Conservation (phyloP, 2,888 invertebrate genomes). For the Drosophila paranaensis region DNA sequence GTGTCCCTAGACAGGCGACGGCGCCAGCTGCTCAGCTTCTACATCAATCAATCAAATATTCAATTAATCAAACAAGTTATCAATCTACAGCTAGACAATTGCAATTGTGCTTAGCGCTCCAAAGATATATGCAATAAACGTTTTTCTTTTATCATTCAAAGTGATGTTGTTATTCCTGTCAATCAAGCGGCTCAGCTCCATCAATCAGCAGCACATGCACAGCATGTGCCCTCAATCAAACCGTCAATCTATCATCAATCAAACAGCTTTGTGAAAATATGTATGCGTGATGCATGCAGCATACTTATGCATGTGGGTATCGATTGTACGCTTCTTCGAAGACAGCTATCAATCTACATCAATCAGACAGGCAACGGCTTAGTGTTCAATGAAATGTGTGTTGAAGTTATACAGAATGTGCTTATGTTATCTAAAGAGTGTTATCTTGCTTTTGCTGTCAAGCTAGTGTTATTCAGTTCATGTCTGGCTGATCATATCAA, state of each 20-base stretch:
- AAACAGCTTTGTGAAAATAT: too few species aligned
- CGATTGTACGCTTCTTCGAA: too few species aligned
- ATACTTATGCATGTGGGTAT: too few species aligned
- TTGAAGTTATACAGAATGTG: too few species aligned
- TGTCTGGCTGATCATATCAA: not conserved
- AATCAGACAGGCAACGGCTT: too few species aligned
- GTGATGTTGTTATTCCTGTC: not conserved
- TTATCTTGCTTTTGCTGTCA: too few species aligned
- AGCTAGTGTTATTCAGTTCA: not conserved
- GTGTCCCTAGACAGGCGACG: slow-evolving; percentile 59
- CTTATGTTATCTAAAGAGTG: too few species aligned
- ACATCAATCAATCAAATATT: slow-evolving; percentile 4
- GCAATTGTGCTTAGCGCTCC: slow-evolving; percentile 4
- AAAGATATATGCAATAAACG: slow-evolving; percentile 1
- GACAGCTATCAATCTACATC: not conserved
- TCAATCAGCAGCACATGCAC: not conserved
- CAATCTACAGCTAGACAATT: slow-evolving; percentile 1
- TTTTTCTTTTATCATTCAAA: slow-evolving; percentile 3
- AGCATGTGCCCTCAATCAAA: not conserved
- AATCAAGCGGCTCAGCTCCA: not conserved
- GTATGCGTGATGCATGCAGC: too few species aligned
- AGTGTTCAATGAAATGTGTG: not conserved
- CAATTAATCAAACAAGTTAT: slow-evolving; percentile 8
- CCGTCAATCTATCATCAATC: too few species aligned
- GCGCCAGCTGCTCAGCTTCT: not conserved